A percentile compares a stretch with the other conserved stretches of the same genome.
Evolutionary conservation across 2,888 invertebrate genomes (phyloP).

Genomic region (Tipula lateralis): DNA sequence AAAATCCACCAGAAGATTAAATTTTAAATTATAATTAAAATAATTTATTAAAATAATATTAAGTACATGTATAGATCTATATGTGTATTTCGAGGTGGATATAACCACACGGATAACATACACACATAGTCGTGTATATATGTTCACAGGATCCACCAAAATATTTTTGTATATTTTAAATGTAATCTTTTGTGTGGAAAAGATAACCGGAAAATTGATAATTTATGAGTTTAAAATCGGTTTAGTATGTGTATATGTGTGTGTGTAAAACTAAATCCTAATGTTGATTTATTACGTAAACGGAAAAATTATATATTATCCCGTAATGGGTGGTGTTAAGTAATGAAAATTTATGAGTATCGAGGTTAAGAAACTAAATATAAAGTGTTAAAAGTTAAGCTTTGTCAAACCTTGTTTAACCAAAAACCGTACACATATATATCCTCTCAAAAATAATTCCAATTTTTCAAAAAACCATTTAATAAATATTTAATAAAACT

Average conservation of each 20-base stretch:
- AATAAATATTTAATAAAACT: conserved; percentile 12
- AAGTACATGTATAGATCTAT: not conserved
- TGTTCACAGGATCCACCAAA: not conserved
- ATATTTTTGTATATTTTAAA: not conserved
- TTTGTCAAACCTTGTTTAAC: not conserved
- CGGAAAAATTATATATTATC: not conserved
- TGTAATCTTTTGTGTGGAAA: conserved; percentile 2
- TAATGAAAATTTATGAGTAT: not conserved
- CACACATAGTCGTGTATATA: too few relatives aligned
- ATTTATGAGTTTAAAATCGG: conserved; percentile 24
- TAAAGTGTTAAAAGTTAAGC: not conserved
- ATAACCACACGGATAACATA: not conserved
- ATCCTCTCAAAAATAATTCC: not conserved
- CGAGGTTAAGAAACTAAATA: not conserved
- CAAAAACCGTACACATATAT: not conserved
- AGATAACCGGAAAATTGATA: not conserved
- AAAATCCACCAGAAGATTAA: not conserved
- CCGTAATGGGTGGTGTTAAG: not conserved
- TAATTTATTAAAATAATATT: conserved; percentile 5
- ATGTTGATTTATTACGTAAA: conserved; percentile 19
- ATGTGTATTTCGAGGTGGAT: not conserved
- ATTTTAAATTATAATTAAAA: not conserved
- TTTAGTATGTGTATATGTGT: not conserved
- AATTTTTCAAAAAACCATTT: not conserved
- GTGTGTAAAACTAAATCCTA: not conserved